Base-by-base conservation (phyloP, 2,888 invertebrate genomes). In the Netelia fuscicornis region DNA sequence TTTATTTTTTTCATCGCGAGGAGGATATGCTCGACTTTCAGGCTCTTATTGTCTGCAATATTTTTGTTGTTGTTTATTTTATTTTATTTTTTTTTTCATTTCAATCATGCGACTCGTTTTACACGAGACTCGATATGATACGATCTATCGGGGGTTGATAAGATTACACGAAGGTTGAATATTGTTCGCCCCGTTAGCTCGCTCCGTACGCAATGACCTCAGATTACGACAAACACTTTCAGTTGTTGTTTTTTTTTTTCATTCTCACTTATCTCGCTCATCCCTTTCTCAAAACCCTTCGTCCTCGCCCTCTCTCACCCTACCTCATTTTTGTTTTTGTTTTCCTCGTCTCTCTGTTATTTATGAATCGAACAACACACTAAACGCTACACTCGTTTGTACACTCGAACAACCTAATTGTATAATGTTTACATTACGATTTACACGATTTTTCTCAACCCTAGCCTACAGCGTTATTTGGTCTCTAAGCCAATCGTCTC, bases 401-500 rank as follows among this genome's bases (percentile, higher is more conserved):
- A 80, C 83, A 82, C 79, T 86, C 75, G 81, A 84, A 86, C 86
- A 78, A 86, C 75, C 86, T 87, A 86, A n/a, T 44, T 68, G 56
- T 76, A 17, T 52, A 56, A 58, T 74, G 44, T 74, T 23, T 74
- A 74, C 81, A 75, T 67, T 84, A 84, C 75, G 80, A 84, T 84
- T 84, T 84, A 80, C 83, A 84, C 80, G 30, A 80, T 76, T 65
- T 58, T 17, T 17, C 75, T 37, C 65, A 64, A 76, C 71, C 62
- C 54, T 48, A 60, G 78, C 74, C 79, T 83, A 83, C 30, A n/a
- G 58, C n/a, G 37, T 67, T 52, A 54, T 42, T 54, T 48, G 54
- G 67, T 76, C 83, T 56, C 76, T 76, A 71, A 76, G 71, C 30
- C 17, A 44, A 65, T 80, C 48, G 68, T 76, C 25, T 11, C 56